A percentile compares a stretch with the other conserved stretches of the same genome.
These are phyloP conservation scores for Pampus argenteus DNA, from an alignment of 2,797 vertebrate genomes.

Conservation along the genomic window DNA sequence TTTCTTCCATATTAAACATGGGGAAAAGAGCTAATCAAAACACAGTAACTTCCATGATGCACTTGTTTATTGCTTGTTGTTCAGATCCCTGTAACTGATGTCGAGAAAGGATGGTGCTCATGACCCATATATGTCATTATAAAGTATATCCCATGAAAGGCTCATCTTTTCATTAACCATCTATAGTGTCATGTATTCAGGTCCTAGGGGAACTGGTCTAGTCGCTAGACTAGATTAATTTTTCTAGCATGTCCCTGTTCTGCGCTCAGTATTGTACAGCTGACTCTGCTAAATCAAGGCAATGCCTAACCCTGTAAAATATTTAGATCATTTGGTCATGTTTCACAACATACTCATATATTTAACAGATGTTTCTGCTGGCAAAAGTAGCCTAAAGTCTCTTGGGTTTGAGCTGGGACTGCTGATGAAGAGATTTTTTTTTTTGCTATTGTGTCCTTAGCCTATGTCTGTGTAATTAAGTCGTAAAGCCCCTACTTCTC, in stretches of 20 bases:
- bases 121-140: constrained; percentile 16
- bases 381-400: constrained; percentile 60
- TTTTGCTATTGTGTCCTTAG: constrained; percentile 61
- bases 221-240: constrained; percentile 46
- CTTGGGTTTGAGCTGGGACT: constrained; percentile 60
- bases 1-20: not conserved
- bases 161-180: constrained; percentile 27
- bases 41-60: not conserved
- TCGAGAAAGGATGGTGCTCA: not conserved
- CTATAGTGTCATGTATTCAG: constrained; percentile 1
- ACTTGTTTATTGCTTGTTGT: not conserved
- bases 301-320: constrained; percentile 28
- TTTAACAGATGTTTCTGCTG: constrained; percentile 74
- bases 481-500: constrained; percentile 26
- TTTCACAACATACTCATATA: constrained; percentile 58
- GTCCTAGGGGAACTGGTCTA: constrained; percentile 9
- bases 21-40: not conserved
- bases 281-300: constrained; percentile 59
- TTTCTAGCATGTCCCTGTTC: constrained; percentile 28
- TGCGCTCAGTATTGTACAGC: constrained; percentile 36
- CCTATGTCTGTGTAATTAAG: constrained; percentile 60
- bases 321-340: constrained; percentile 50
- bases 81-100: not conserved
- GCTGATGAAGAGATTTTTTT: constrained; percentile 69
- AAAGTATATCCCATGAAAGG: not conserved